Base-by-base conservation (phyloP, 2,888 invertebrate genomes). In the Thera britannica region DNA sequence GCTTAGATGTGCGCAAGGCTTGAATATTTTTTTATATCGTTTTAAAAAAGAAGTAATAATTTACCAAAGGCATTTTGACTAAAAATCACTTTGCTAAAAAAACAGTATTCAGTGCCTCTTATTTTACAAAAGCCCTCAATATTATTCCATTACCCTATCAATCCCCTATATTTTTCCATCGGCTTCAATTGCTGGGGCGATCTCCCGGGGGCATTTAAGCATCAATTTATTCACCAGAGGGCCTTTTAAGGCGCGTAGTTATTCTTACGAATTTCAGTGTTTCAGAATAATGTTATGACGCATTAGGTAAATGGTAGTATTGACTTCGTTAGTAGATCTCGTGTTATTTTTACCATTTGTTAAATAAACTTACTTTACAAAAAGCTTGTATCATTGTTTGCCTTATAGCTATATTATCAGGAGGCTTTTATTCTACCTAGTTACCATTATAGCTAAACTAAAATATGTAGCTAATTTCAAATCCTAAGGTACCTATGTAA, bases 181-280 rank as follows among this genome's bases (percentile, higher is more conserved):
- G 67, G 61, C 69, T 75, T 65, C 72, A 75, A 78, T 79, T 76
- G 74, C 65, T 69, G 62, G 66, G 65, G 67, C 65, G 67, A 76
- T 72, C 72, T 75, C 80, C 77, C 70, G 72, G 66, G 75, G 75
- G 76, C 70, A 72, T 79, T 79, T 75, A 72, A 71, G 70, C 70
- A 75, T 74, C 75, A 79, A 80, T 80, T 79, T 79, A 76, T 80
- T 78, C 73, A 68, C 68, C 56, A 61, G 62, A 72, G 67, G 70
- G 65, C 61, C 69, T 51, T 55, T 65, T 41, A 57, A 60, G 52
- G 65, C 56, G 44, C 66, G 65, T 58, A 63, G 68, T 73, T 67
- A 72, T 73, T 68, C 67, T 70, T 72, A 56, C 61, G 67, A 59
- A 70, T 70, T 70, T 68, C 63, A 66, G 58, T 63, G 58, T 59